Base-by-base conservation (phyloP, 2,113 vertebrate species). In the Dipodomys ordii region DNA sequence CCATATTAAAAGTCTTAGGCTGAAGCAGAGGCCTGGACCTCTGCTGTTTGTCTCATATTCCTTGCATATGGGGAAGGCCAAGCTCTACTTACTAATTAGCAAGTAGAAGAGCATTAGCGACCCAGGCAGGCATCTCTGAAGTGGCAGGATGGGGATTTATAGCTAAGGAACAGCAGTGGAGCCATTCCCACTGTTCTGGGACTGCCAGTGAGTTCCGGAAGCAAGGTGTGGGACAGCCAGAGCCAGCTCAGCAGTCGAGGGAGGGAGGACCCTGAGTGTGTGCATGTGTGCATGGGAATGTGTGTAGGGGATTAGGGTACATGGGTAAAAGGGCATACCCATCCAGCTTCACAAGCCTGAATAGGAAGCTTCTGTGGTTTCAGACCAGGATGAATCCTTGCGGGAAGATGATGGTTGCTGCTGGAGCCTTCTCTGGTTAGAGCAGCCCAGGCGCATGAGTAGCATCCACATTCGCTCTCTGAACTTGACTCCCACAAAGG, bases 401-500 rank as follows among this genome's bases (percentile, higher is more conserved):
- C 98, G 97, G 62, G 97, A 97, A 7, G 96, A 81, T 0, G 97
- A 0, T 0, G 8, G 83, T 1, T 96, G 96, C 4, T n/a, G 82
- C 80, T 96, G 97, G 60, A 98, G 49, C 13, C 87, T 39, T 9
- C 77, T 72, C 28, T 81, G 94, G 35, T 85, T 90, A 22, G 95
- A 97, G 93, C 98, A 98, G 88, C 98, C 98, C 82, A 98, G 46
- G 12, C 96, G 95, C 10, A 68, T 93, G 35, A 99, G 84, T 69
- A 99, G 95, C 3, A 96, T 92, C 88, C 98, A 69, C 79, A 99
- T 97, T 23, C 98, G 98, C 79, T 96, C 98, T 3, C 98, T 98
- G 93, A 99, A 99, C 97, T 99, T 99, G 81, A 98, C 97, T 0
- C 99, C 99, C 27, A 99, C 97, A 7, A 99, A 99, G 44, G 99